Evolutionary conservation across 2,888 invertebrate species (phyloP), one percentile per base, ranked within the genome.

Genomic region (Lottia scabra): DNA sequence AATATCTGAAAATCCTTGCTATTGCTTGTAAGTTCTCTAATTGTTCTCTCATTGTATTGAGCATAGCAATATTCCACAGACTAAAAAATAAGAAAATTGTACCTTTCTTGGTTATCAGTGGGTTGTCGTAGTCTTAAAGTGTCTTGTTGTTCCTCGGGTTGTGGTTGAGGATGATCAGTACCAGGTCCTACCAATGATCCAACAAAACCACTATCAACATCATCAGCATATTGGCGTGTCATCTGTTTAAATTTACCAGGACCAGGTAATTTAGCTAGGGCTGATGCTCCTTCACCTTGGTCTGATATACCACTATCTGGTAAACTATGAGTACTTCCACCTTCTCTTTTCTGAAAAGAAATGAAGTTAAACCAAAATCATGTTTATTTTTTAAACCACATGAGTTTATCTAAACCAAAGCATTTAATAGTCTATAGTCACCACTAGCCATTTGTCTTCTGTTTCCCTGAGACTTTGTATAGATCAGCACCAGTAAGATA

Each of bases 141-240:
- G 27, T 78, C 78, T 74, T 81, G 81, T 13, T 72, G 75, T 15
- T 70, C 70, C 16, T 76, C 77, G 65, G 76, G 76, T 65, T 80
- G 78, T 26, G 78, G 77, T 73, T 82, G 81, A 5, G 70, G 77
- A 1, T 62, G 68, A 16, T 77, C 78, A 78, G 82, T 83, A 70
- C 82, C 84, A 72, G 83, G 82, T 71, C 84, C 83, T 23, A 84
- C 84, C 75, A 84, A 80, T 16, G 86, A 86, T 5, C 85, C 86
- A 68, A 85, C 82, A 68, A 86, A 86, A 12, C 86, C 86, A 78
- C 85, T 85, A 78, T 86, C 86, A 27, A 83, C 81, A 76, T 86
- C 86, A 66, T 78, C 80, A 3, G 80, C 79, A 38, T 82, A 68
- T 63, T 83, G 81, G 45, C 80, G 81, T 12, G 84, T 84, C 84